phyloP scores from a whole-genome alignment of 2,113 vertebrate species.

The Uropsilus gracilis region DNA sequence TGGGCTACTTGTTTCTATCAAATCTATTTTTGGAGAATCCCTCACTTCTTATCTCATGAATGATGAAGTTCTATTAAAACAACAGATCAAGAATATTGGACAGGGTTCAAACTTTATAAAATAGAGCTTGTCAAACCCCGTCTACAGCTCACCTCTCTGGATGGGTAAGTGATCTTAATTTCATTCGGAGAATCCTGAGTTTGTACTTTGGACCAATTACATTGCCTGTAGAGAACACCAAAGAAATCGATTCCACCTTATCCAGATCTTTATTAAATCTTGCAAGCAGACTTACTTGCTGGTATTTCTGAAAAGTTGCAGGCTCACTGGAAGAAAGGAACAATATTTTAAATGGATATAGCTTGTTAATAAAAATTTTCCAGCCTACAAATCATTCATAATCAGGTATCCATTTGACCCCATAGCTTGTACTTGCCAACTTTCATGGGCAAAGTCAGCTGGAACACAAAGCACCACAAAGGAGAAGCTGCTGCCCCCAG shows the following conservation, averaged over 20 bases:
- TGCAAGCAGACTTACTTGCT: constrained; percentile 90
- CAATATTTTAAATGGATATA: background rate
- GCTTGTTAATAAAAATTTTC: background rate
- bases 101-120: background rate
- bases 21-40: background rate
- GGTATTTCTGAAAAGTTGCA: constrained; percentile 91
- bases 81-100: background rate
- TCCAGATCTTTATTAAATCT: constrained; percentile 93
- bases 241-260: constrained; percentile 89
- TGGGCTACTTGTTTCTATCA: background rate
- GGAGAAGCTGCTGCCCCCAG: background rate
- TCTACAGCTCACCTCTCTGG: constrained; percentile 88
- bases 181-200: constrained; percentile 90
- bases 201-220: constrained; percentile 92
- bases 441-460: background rate
- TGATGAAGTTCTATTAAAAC: background rate
- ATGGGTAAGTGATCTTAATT: constrained; percentile 87
- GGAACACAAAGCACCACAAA: background rate
- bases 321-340: constrained; percentile 86
- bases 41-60: background rate
- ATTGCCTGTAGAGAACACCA: constrained; percentile 90
- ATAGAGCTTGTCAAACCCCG: background rate
- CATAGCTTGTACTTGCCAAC: background rate
- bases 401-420: background rate
- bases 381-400: background rate